These are phyloP conservation scores for Zaprionus bogoriensis DNA, from an alignment of 2,888 invertebrate genomes.

Conservation along the genomic window DNA sequence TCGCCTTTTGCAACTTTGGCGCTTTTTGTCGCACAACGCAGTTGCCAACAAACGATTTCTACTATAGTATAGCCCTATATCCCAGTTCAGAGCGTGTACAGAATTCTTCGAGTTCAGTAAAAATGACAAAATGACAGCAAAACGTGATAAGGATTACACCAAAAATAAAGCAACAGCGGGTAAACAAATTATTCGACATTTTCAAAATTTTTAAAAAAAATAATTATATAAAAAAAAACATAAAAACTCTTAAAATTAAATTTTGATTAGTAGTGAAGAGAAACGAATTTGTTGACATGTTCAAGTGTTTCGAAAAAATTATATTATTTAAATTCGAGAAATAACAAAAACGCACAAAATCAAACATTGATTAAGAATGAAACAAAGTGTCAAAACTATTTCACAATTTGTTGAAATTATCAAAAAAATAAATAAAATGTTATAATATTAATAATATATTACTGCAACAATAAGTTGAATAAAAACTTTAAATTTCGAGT, in stretches of 20 bases:
- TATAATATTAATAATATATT: no score
- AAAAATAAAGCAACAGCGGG: conserved; percentile 81
- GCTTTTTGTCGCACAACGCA: conserved; percentile 12
- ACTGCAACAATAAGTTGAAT: no score
- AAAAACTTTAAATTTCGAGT: no score
- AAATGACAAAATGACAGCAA: conserved; percentile 82
- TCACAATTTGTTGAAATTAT: no score
- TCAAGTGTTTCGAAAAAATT: no score
- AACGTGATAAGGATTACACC: conserved; percentile 82
- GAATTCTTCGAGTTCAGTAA: conserved; percentile 71
- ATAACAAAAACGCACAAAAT: neutral
- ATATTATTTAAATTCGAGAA: no score
- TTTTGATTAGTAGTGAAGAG: neutral
- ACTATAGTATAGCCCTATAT: neutral
- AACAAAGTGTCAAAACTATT: no score
- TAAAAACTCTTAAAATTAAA: neutral
- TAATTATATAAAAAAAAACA: neutral
- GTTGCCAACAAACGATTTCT: conserved; percentile 18
- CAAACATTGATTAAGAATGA: neutral
- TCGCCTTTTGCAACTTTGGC: conserved; percentile 3
- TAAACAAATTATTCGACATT: no score
- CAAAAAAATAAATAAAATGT: no score
- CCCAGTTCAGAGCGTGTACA: conserved; percentile 15
- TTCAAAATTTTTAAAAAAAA: no score
- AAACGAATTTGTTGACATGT: no score